These are phyloP conservation scores for Oreochromis tanganicae DNA, from an alignment of 2,113 vertebrate genomes.

Conservation along the genomic window DNA sequence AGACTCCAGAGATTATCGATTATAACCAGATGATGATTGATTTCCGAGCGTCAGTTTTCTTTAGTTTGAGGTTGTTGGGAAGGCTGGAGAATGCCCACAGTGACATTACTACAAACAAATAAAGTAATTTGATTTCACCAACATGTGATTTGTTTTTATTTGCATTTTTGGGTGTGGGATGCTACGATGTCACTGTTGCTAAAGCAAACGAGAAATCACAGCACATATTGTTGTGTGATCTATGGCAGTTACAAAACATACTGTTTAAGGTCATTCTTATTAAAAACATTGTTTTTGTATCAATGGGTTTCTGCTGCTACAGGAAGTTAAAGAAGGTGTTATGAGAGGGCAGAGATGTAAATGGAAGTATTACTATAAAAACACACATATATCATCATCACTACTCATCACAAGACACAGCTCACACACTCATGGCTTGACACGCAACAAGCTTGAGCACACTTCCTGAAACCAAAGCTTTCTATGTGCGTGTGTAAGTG, in stretches of 20 bases:
- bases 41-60: not conserved
- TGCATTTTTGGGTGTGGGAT: not conserved
- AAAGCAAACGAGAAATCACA: not conserved
- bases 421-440: not conserved
- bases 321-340: not conserved
- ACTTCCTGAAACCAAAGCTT: conserved; percentile 26
- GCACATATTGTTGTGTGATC: not conserved
- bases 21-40: not conserved
- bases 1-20: not conserved
- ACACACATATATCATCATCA: not conserved
- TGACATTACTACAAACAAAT: not conserved
- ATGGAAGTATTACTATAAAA: not conserved
- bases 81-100: not conserved
- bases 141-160: not conserved
- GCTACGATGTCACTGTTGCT: not conserved
- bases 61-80: not conserved
- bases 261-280: not conserved
- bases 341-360: not conserved
- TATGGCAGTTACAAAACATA: not conserved
- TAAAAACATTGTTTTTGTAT: not conserved
- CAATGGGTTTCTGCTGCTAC: not conserved
- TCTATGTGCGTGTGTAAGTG: not conserved
- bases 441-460: not conserved
- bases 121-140: fast-evolving
- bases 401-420: conserved; percentile 38